A percentile compares a stretch with the other conserved stretches of the same genome.
phyloP scores from a whole-genome alignment of 2,888 invertebrate species.

The Troides oblongomaculatus region DNA sequence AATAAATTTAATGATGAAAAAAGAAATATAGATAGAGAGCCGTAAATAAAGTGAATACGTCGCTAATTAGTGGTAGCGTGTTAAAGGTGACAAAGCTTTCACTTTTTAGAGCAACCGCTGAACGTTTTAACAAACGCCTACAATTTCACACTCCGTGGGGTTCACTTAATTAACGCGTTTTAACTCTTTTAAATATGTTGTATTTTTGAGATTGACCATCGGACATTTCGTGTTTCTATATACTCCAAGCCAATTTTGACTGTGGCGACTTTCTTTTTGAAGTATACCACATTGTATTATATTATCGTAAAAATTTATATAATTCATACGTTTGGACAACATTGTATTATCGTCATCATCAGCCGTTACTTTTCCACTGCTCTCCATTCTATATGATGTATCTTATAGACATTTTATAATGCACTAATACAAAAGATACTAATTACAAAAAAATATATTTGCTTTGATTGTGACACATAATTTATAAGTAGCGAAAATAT shows the following conservation, averaged over 20 bases:
- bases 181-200: slow-evolving; percentile 20
- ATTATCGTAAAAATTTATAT: too few species aligned
- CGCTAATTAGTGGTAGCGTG: slow-evolving; percentile 22
- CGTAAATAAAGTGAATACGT: slow-evolving; percentile 10
- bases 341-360: too few species aligned
- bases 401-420: too few species aligned
- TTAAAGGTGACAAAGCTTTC: slow-evolving; percentile 27
- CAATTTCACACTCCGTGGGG: slow-evolving; percentile 27
- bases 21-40: not conserved
- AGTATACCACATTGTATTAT: too few species aligned
- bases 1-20: not conserved
- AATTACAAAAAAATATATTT: too few species aligned
- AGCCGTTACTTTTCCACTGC: too few species aligned
- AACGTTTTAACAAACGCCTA: slow-evolving; percentile 26
- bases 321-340: too few species aligned
- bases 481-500: too few species aligned
- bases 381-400: too few species aligned
- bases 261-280: not conserved
- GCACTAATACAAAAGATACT: too few species aligned
- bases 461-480: too few species aligned
- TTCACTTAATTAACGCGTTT: slow-evolving; percentile 27
- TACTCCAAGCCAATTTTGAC: not conserved
- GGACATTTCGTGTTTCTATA: not conserved
- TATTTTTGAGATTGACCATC: slow-evolving; percentile 16
- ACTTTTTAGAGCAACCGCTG: slow-evolving; percentile 22